Percentiles rank a stretch among this genome's conserved stretches.
phyloP scores from a whole-genome alignment of 2,113 vertebrate genomes.

The Lathamus discolor region DNA sequence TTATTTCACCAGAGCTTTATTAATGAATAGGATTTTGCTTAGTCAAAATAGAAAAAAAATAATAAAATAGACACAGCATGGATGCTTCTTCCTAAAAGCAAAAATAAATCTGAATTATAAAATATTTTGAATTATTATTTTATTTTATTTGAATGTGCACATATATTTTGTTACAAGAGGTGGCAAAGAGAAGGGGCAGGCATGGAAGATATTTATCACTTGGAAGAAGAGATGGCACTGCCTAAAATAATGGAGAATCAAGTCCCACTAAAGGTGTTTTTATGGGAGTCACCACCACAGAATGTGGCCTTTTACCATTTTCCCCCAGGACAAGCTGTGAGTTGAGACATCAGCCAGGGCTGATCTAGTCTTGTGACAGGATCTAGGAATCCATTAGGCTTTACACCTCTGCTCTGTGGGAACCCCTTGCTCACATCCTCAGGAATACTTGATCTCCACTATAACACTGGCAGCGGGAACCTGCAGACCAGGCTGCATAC shows the following conservation, averaged over 20 bases:
- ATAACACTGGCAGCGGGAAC: background rate
- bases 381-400: background rate
- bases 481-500: background rate
- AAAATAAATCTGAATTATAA: background rate
- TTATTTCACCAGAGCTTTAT: background rate
- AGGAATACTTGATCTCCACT: rapidly evolving
- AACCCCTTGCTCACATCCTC: background rate
- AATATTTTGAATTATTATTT: background rate
- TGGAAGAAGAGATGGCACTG: background rate
- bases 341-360: background rate
- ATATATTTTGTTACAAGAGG: background rate
- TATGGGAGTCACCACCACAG: background rate
- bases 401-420: background rate
- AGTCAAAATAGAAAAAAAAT: background rate
- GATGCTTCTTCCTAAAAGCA: background rate
- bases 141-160: background rate
- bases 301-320: rapidly evolving
- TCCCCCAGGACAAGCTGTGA: too few relatives aligned
- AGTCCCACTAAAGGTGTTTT: background rate
- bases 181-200: background rate
- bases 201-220: background rate
- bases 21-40: background rate
- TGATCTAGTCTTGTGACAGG: rapidly evolving
- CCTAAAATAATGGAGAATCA: background rate
- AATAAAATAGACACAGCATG: background rate